phyloP scores from a whole-genome alignment of 1,140 invertebrate species.

The Drosophila pseudoobscura region DNA sequence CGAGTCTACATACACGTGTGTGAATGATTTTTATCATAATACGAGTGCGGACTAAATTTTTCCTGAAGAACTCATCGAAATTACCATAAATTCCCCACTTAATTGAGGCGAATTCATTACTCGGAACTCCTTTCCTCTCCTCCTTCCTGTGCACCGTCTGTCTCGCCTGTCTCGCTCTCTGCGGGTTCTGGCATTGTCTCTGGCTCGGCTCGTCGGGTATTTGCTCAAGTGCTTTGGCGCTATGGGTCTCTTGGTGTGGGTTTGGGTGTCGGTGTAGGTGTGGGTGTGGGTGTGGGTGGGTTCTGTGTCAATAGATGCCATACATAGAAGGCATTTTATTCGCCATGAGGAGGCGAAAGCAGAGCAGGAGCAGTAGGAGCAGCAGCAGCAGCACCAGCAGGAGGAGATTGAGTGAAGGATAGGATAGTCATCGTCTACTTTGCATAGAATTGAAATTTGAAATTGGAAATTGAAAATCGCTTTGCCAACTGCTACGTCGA shows the following conservation, averaged over 20 bases:
- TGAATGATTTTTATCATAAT: too few species aligned
- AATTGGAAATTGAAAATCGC: slow-evolving; percentile 76
- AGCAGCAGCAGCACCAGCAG: slow-evolving; percentile 2
- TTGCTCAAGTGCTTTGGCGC: slow-evolving; percentile 72
- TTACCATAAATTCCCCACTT: slow-evolving; percentile 37
- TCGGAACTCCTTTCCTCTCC: slow-evolving; percentile 14
- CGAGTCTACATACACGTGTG: too few species aligned
- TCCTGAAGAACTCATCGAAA: slow-evolving; percentile 7
- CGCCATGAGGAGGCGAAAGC: background rate
- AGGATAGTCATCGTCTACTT: slow-evolving; percentile 53
- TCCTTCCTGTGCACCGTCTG: background rate
- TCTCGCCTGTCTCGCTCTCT: slow-evolving; percentile 7
- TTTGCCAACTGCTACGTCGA: slow-evolving; percentile 58
- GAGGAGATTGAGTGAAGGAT: too few species aligned
- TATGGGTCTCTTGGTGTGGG: slow-evolving; percentile 9
- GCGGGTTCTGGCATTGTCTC: slow-evolving; percentile 52
- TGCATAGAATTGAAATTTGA: slow-evolving; percentile 74
- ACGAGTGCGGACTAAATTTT: background rate
- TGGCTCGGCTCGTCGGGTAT: slow-evolving; percentile 43
- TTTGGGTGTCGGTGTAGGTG: slow-evolving; percentile 8
- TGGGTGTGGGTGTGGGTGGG: slow-evolving; percentile 16
- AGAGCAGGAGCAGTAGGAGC: background rate
- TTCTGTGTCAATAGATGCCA: slow-evolving; percentile 79
- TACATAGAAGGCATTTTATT: slow-evolving; percentile 52
- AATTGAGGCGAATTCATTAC: slow-evolving; percentile 38